These are phyloP conservation scores for rabbit (Oryctolagus cuniculus) DNA, from an alignment of 2,113 vertebrate species.

Conservation along the genomic window DNA sequence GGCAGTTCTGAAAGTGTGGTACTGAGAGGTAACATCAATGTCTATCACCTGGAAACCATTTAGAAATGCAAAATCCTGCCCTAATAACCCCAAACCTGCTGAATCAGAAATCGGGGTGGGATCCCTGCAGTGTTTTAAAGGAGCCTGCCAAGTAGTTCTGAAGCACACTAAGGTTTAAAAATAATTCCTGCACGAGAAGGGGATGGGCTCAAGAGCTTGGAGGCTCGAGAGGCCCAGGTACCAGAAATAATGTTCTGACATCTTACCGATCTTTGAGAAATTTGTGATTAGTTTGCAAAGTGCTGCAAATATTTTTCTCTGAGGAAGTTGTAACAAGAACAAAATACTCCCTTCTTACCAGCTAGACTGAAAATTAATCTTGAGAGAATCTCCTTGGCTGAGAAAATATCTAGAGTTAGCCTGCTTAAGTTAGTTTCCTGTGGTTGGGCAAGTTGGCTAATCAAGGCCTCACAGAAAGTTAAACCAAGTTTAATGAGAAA, in stretches of 20 bases:
- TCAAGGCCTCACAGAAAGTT: not conserved
- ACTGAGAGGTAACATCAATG: not conserved
- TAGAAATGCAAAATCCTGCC: conserved; percentile 15
- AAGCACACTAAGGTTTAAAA: not conserved
- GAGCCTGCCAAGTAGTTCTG: not conserved
- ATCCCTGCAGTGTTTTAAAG: not conserved
- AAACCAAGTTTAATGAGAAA: not conserved
- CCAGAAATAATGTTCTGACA: not conserved
- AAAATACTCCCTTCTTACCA: not conserved
- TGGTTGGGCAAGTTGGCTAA: not conserved
- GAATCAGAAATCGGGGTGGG: not conserved
- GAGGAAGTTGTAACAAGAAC: not conserved
- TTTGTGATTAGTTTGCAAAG: conserved; percentile 7
- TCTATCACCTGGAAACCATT: not conserved
- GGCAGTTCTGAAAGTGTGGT: not conserved
- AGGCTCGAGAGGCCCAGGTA: not conserved
- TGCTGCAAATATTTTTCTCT: not conserved
- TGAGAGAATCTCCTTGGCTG: conserved; percentile 11
- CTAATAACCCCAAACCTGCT: not conserved
- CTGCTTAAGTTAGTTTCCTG: not conserved
- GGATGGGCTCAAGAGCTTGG: not conserved
- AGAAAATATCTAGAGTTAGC: not conserved
- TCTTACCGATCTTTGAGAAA: not conserved
- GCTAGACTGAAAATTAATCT: not conserved
- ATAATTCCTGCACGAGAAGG: not conserved